Conservation (phyloP, 2,888 invertebrate species). For the Dendrolimus pini region DNA sequence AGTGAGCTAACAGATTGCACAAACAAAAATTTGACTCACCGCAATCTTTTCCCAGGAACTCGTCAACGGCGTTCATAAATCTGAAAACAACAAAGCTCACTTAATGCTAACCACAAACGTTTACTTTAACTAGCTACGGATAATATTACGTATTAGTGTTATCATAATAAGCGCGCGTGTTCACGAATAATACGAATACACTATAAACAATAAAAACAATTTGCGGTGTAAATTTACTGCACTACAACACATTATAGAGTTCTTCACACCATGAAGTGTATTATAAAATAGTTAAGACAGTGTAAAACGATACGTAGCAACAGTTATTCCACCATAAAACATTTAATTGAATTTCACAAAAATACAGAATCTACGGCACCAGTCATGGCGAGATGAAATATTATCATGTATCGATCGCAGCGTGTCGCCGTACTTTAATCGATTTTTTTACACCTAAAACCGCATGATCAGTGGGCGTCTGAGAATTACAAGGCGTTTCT, state of each 20-base stretch:
- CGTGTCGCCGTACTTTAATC: constrained; percentile 73
- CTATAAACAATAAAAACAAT: constrained; percentile 19
- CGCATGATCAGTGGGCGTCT: constrained; percentile 66
- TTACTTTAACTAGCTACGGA: constrained; percentile 9
- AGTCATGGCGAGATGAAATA: constrained; percentile 66
- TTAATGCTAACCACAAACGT: constrained; percentile 18
- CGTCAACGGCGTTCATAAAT: constrained; percentile 58
- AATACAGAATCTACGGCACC: constrained; percentile 59
- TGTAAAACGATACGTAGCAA: constrained; percentile 59
- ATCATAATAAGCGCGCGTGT: background rate
- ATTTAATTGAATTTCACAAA: constrained; percentile 71
- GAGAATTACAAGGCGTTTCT: constrained; percentile 67
- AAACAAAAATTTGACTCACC: constrained; percentile 58
- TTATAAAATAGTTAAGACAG: constrained; percentile 43
- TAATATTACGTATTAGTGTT: constrained; percentile 4
- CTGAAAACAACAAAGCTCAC: constrained; percentile 48
- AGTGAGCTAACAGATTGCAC: constrained; percentile 34
- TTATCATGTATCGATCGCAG: constrained; percentile 72
- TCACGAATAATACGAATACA: constrained; percentile 7
- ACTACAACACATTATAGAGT: constrained; percentile 33
- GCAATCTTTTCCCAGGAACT: constrained; percentile 48
- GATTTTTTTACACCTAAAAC: constrained; percentile 76
- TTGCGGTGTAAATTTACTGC: constrained; percentile 32
- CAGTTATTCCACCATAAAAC: constrained; percentile 56
- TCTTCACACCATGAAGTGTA: constrained; percentile 32